phyloP scores from a whole-genome alignment of 2,113 vertebrate species.

The Mus pahari region DNA sequence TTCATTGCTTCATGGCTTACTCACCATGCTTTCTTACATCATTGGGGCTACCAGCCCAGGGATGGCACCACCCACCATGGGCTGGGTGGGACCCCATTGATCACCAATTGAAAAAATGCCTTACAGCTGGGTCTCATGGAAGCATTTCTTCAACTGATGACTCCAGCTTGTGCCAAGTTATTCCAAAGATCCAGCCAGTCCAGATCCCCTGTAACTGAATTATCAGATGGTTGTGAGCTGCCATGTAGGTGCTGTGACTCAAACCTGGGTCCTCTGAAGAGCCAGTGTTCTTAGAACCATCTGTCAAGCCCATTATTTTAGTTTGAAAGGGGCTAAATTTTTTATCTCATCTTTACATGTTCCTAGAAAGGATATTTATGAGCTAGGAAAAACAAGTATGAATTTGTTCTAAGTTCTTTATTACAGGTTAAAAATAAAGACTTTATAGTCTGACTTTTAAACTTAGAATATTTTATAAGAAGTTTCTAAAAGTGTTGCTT shows the following conservation, averaged over 20 bases:
- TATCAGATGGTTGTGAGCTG: neutral
- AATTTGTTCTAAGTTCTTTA: constrained; percentile 43
- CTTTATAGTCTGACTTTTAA: constrained; percentile 32
- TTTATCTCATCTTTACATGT: neutral
- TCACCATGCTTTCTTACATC: neutral
- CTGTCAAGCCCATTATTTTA: neutral
- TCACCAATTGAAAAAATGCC: too few relatives aligned
- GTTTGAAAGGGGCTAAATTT: constrained; percentile 36
- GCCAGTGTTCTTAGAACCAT: neutral
- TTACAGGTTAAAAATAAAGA: neutral
- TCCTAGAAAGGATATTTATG: constrained; percentile 17
- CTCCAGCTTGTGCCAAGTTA: neutral
- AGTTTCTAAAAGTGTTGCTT: constrained; percentile 30
- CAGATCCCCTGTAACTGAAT: neutral
- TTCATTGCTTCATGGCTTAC: neutral
- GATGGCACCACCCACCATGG: neutral
- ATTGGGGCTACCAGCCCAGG: neutral
- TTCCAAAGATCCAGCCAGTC: neutral
- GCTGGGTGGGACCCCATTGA: too few relatives aligned
- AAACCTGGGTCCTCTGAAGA: neutral
- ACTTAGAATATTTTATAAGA: constrained; percentile 7
- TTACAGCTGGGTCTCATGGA: too few relatives aligned
- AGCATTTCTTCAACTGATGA: neutral
- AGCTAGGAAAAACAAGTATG: neutral
- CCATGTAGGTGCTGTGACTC: too few relatives aligned